Conservation (phyloP, 1,140 invertebrate genomes). For the Papilio xuthus region DNA sequence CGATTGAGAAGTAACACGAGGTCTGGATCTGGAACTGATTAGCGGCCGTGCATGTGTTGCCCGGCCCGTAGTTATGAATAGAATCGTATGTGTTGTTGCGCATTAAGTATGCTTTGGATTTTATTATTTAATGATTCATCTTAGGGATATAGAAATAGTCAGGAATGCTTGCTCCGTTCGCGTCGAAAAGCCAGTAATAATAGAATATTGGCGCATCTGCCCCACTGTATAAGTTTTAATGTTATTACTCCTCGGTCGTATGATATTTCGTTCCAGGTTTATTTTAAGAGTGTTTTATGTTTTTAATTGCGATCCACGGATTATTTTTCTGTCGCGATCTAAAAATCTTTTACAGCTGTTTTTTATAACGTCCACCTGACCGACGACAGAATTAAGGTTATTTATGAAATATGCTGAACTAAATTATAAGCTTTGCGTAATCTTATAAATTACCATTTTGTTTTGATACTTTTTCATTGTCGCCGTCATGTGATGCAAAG, state of each 20-base stretch:
- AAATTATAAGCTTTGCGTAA: constrained; percentile 65
- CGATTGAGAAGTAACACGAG: constrained; percentile 76
- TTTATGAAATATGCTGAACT: constrained; percentile 69
- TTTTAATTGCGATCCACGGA: constrained; percentile 77
- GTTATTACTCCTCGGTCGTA: constrained; percentile 74
- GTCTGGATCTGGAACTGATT: constrained; percentile 76
- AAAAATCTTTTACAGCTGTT: constrained; percentile 76
- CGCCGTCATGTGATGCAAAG: constrained; percentile 42
- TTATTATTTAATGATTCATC: constrained; percentile 82
- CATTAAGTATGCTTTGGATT: constrained; percentile 81
- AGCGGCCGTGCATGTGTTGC: constrained; percentile 68
- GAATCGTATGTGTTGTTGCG: constrained; percentile 69
- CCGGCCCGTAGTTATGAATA: constrained; percentile 64
- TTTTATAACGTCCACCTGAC: constrained; percentile 67
- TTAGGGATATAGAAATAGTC: constrained; percentile 81
- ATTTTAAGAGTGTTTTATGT: constrained; percentile 78
- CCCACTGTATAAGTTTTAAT: constrained; percentile 79
- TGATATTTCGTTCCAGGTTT: constrained; percentile 73
- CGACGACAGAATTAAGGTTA: constrained; percentile 78
- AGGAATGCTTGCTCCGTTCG: constrained; percentile 77
- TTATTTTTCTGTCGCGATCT: constrained; percentile 71
- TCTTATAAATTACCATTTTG: constrained; percentile 61
- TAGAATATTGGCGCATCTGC: constrained; percentile 81
- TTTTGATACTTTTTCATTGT: constrained; percentile 58
- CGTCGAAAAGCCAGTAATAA: constrained; percentile 80